A percentile compares a stretch with the other conserved stretches of the same genome.
phyloP scores from a whole-genome alignment of 2,888 invertebrate species.

The Conops quadrifasciatus region DNA sequence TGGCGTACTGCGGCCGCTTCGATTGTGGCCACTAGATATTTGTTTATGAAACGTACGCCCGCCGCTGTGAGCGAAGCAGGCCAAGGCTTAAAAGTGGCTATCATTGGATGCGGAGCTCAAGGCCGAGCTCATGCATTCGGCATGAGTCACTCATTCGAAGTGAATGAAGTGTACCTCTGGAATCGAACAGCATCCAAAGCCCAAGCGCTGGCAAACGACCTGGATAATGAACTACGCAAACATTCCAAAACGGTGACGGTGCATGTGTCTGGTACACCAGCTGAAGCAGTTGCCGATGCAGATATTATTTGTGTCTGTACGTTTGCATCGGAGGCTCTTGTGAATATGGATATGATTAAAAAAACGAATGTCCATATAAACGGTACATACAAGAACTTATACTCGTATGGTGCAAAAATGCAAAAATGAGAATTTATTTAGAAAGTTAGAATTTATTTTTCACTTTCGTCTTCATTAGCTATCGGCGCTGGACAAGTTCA shows the following conservation, averaged over 20 bases:
- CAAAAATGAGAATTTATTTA: not conserved
- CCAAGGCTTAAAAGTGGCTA: slow-evolving; percentile 55
- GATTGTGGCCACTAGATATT: slow-evolving; percentile 68
- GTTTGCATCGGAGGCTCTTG: slow-evolving; percentile 66
- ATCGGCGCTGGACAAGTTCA: slow-evolving; percentile 68
- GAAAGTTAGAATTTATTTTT: slow-evolving; percentile 1
- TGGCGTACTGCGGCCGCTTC: slow-evolving; percentile 71
- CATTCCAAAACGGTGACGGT: slow-evolving; percentile 38
- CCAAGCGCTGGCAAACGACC: slow-evolving; percentile 54
- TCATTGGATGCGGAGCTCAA: slow-evolving; percentile 69
- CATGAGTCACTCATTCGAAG: slow-evolving; percentile 66
- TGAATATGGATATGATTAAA: slow-evolving; percentile 68
- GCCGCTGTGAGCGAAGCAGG: not conserved
- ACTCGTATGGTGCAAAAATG: not conserved
- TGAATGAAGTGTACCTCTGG: slow-evolving; percentile 68
- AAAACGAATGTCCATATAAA: slow-evolving; percentile 69
- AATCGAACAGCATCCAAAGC: slow-evolving; percentile 66
- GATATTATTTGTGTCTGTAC: slow-evolving; percentile 74
- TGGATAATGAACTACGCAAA: slow-evolving; percentile 43
- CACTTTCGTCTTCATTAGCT: slow-evolving; percentile 62
- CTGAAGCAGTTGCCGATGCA: slow-evolving; percentile 68
- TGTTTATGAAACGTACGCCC: slow-evolving; percentile 59
- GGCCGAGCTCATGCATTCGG: slow-evolving; percentile 67
- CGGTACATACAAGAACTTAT: slow-evolving; percentile 65
- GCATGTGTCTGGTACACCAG: slow-evolving; percentile 50